These are phyloP conservation scores for Cyprinus carpio DNA, from an alignment of 2,113 vertebrate genomes.

Conservation along the genomic window DNA sequence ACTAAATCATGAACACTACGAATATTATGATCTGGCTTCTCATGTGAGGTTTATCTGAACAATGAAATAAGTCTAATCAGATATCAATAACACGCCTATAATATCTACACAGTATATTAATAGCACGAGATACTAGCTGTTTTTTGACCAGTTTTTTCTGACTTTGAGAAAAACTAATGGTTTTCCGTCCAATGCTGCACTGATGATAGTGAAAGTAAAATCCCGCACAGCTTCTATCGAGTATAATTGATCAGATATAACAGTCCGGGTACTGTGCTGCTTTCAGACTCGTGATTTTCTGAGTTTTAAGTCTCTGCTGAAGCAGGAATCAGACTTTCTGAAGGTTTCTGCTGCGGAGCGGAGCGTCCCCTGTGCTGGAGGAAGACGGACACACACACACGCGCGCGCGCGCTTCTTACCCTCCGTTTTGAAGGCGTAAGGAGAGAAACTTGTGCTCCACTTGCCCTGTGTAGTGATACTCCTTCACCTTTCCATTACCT, in stretches of 20 bases:
- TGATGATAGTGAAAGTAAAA: constrained; percentile 11
- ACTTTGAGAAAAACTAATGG: not conserved
- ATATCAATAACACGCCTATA: not conserved
- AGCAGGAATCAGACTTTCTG: too few relatives aligned
- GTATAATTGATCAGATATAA: too few relatives aligned
- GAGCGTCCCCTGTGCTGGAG: not conserved
- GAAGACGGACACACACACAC: too few relatives aligned
- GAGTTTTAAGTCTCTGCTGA: not conserved
- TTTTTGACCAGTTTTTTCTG: not conserved
- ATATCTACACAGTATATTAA: not conserved
- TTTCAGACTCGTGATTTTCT: not conserved
- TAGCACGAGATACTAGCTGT: not conserved
- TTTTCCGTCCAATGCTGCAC: too few relatives aligned
- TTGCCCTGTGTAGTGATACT: constrained; percentile 76
- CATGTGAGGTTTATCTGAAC: too few relatives aligned
- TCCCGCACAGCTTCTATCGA: too few relatives aligned
- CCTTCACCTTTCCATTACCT: constrained; percentile 75
- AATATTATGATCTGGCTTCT: too few relatives aligned
- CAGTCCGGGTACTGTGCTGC: too few relatives aligned
- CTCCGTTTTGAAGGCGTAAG: constrained; percentile 79
- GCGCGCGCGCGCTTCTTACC: constrained; percentile 69
- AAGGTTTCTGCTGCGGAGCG: not conserved
- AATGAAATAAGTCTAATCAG: not conserved
- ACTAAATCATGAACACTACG: too few relatives aligned
- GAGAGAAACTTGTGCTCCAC: constrained; percentile 76